Base-by-base conservation (phyloP, 1,140 invertebrate genomes). In the Neodiprion virginianus region DNA sequence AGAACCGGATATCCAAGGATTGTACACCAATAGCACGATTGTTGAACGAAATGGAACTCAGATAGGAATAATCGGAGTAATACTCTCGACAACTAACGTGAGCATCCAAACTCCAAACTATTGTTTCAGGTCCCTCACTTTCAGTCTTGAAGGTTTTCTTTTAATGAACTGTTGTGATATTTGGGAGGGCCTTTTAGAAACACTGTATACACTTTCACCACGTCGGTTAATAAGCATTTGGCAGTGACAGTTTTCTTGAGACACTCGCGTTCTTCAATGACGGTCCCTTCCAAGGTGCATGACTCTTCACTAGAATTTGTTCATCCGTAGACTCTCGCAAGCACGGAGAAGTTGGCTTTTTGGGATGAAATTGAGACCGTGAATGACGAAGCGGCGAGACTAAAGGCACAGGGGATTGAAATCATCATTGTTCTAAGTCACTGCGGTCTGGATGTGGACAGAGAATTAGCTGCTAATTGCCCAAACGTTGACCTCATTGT, bases 11-110 rank as follows among this genome's bases (percentile, higher is more conserved):
- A 72, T 77, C 23, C 66, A 86, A 84, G 89, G 89, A 1, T 86
- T 91, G 21, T 91, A 91, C 71, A 85, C 89, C 21, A 93, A 93
- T 69, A 93, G 92, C 67, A 85, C 90, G 0, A 86, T 94, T 5
- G 83, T 92, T 81, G 84, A 90, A 81, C 84, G 90, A 8, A 87
- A 88, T 11, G 93, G 91, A 1, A 88, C 89, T 71, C 92, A 90
- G 79, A 94, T 97, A 76, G 96, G 95, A 0, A 90, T 97, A 11
- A 94, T 97, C 67, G 96, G 96, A 9, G 95, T 95, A 69, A 90
- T 95, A 3, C 88, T 94, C 8, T 88, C 90, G 9, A 92, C 92
- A 21, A 95, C 94, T 0, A 82, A 91, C 79, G 94, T 95, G 87
- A 90, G 91, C 89, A 61, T 4, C 11, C 53, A 61, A 61, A 61